Conservation (phyloP, 2,797 vertebrate species). For the Platyrinchus mystaceus region DNA sequence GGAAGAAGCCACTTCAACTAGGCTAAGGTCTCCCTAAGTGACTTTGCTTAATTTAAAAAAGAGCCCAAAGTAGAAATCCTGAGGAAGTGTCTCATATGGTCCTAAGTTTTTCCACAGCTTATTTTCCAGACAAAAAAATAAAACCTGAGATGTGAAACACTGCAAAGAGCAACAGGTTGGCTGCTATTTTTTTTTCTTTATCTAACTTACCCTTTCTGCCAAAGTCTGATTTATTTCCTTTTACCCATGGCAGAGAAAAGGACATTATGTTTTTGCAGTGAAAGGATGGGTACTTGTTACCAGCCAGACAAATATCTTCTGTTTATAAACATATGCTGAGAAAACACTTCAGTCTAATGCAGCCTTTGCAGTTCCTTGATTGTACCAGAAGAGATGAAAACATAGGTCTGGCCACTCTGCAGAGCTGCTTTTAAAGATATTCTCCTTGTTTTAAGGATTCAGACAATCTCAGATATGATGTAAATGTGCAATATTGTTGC, state of each 20-base stretch:
- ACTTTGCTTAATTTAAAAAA: background rate
- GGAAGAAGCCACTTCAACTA: background rate
- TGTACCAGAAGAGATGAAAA: background rate
- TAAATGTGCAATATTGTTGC: background rate
- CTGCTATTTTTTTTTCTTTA: background rate
- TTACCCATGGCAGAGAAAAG: background rate
- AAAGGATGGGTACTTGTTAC: background rate
- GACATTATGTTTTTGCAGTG: background rate
- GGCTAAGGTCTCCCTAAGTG: background rate
- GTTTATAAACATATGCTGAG: background rate
- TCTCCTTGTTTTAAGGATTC: background rate
- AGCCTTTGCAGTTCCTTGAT: background rate
- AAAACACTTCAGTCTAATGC: background rate
- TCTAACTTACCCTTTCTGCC: background rate
- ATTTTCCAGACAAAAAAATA: background rate
- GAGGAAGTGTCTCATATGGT: background rate
- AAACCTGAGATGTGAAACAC: background rate
- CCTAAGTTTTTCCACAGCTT: background rate
- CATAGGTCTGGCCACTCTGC: background rate
- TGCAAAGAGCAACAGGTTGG: background rate
- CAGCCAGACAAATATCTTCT: background rate
- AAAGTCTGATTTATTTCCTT: background rate
- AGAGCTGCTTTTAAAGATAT: background rate
- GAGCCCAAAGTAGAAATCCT: background rate
- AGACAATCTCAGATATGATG: accelerated